phyloP scores from a whole-genome alignment of 2,113 vertebrate species.

The Columbina picui region DNA sequence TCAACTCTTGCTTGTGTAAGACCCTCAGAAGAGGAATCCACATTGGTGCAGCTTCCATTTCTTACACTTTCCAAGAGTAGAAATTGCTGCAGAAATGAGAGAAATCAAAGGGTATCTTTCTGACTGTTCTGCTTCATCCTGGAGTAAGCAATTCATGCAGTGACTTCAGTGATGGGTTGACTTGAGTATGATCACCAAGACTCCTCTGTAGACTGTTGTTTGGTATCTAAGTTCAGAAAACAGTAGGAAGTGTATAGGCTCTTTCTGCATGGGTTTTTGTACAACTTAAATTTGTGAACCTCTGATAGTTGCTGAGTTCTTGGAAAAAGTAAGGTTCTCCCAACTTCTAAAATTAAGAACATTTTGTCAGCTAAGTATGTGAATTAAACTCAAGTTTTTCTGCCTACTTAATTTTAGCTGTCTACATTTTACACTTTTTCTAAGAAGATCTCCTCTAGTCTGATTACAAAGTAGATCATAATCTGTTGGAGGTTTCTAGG shows the following conservation, averaged over 20 bases:
- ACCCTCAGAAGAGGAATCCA: neutral
- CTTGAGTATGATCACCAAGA: neutral
- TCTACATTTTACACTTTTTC: neutral
- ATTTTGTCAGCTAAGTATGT: neutral
- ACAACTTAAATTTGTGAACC: neutral
- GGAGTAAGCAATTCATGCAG: neutral
- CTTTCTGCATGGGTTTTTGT: neutral
- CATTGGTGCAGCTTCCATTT: neutral
- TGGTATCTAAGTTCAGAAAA: neutral
- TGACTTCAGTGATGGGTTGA: neutral
- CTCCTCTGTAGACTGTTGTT: neutral
- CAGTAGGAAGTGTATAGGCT: neutral
- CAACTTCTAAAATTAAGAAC: neutral
- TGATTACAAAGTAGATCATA: neutral
- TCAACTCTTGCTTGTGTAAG: neutral
- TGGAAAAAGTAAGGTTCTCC: neutral
- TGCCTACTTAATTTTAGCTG: neutral
- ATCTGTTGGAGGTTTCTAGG: neutral
- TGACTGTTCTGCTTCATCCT: neutral
- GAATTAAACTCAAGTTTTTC: neutral
- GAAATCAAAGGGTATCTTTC: neutral
- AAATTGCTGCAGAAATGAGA: neutral
- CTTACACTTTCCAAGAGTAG: neutral
- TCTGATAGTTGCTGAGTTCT: neutral
- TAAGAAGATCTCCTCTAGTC: neutral